phyloP scores from a whole-genome alignment of 2,797 vertebrate species.

The Fundulus diaphanus region DNA sequence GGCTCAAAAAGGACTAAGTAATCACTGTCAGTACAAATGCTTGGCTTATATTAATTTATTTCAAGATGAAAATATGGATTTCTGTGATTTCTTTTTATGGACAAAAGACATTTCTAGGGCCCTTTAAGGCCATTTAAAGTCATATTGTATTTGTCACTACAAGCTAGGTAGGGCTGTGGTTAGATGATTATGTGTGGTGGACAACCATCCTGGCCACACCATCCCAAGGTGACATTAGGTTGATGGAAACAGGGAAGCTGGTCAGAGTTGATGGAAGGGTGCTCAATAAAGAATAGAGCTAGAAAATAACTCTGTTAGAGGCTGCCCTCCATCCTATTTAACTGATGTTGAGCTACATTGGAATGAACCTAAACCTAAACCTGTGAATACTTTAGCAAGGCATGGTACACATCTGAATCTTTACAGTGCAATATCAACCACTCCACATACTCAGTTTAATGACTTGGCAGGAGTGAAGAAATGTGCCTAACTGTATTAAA shows the following conservation, averaged over 20 bases:
- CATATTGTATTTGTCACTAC: not conserved
- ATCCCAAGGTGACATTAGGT: no score
- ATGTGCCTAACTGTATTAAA: slow-evolving; percentile 67
- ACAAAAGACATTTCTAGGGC: no score
- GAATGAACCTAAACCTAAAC: not conserved
- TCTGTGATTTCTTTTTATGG: no score
- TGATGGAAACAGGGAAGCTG: not conserved
- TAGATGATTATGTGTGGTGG: not conserved
- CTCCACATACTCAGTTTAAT: slow-evolving; percentile 40
- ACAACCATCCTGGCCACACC: no score
- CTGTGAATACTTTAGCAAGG: not conserved
- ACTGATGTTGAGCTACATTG: not conserved
- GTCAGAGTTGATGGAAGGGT: not conserved
- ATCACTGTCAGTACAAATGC: no score
- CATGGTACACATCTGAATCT: slow-evolving; percentile 15
- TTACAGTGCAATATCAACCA: slow-evolving; percentile 15
- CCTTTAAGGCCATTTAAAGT: not conserved
- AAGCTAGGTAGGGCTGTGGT: not conserved
- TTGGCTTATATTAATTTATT: no score
- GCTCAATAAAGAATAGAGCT: not conserved
- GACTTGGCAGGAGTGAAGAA: slow-evolving; percentile 58
- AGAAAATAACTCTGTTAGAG: not conserved
- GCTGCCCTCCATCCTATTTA: not conserved
- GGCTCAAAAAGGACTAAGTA: no score
- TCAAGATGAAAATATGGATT: no score